Conservation (phyloP, 2,113 vertebrate genomes). For the Motacilla tschutschensis region DNA sequence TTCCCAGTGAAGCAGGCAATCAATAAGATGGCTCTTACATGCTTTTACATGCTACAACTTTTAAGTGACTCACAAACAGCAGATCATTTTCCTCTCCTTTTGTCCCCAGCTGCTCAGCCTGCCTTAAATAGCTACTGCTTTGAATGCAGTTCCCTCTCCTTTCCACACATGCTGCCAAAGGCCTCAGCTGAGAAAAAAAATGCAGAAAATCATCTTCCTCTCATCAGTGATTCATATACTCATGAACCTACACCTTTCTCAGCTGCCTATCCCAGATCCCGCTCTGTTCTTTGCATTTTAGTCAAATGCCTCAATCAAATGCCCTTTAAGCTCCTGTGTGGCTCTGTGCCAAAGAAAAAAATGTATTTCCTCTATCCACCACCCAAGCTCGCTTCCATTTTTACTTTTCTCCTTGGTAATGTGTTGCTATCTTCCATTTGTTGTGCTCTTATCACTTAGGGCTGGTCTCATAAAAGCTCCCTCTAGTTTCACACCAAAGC, state of each 20-base stretch:
- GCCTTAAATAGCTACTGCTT: background rate
- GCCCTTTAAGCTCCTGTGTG: background rate
- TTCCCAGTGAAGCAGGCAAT: background rate
- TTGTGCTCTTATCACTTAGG: background rate
- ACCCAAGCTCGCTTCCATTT: background rate
- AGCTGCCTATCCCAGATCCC: background rate
- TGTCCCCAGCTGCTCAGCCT: background rate
- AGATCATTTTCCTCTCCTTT: background rate
- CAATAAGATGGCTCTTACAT: background rate
- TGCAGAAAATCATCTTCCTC: background rate
- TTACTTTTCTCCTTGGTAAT: background rate
- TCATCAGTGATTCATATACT: background rate
- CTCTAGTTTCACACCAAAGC: background rate
- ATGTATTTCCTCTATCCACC: background rate
- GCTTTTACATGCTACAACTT: background rate
- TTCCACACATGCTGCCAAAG: background rate
- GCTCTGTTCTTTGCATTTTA: conserved; percentile 23
- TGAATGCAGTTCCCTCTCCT: conserved; percentile 3
- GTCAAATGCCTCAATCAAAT: conserved; percentile 44
- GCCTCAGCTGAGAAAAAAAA: background rate
- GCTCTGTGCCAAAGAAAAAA: background rate
- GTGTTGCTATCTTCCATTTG: background rate
- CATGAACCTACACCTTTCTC: background rate
- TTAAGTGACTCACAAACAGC: background rate
- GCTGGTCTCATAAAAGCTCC: background rate